Conservation (phyloP, 1,140 invertebrate genomes). For the Aphis gossypii region DNA sequence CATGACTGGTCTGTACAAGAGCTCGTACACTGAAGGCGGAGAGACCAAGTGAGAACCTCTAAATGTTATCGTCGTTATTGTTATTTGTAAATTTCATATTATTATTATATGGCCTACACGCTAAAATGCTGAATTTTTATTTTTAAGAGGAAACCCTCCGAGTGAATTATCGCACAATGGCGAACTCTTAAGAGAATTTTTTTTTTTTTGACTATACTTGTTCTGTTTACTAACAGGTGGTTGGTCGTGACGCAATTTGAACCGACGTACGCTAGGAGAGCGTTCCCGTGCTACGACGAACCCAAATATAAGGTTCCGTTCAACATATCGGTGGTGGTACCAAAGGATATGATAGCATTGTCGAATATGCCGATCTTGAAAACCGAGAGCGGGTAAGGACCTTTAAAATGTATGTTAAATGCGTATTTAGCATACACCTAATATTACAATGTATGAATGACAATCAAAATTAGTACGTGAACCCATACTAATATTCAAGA, state of each 20-base stretch:
- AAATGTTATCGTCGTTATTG: neutral
- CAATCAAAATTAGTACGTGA: neutral
- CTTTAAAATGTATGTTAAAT: neutral
- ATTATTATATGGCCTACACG: neutral
- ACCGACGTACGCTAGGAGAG: slow-evolving; percentile 72
- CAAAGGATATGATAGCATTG: slow-evolving; percentile 46
- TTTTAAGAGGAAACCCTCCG: neutral
- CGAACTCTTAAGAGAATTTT: neutral
- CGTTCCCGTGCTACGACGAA: slow-evolving; percentile 82
- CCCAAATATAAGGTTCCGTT: slow-evolving; percentile 76
- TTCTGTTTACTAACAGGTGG: neutral
- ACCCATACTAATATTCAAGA: neutral
- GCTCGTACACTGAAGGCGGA: neutral
- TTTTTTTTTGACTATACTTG: neutral
- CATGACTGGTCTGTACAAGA: neutral
- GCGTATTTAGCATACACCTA: neutral
- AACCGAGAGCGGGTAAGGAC: neutral
- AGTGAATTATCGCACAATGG: neutral
- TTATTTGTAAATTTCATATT: neutral
- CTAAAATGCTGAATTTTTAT: neutral
- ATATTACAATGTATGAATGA: neutral
- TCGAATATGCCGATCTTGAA: slow-evolving; percentile 60
- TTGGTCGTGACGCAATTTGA: slow-evolving; percentile 69
- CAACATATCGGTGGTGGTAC: slow-evolving; percentile 63
- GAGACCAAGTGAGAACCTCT: neutral